Evolutionary conservation across 2,888 invertebrate genomes (phyloP), one percentile per base, ranked within the genome.

Genomic region (Aphodius granarius): DNA sequence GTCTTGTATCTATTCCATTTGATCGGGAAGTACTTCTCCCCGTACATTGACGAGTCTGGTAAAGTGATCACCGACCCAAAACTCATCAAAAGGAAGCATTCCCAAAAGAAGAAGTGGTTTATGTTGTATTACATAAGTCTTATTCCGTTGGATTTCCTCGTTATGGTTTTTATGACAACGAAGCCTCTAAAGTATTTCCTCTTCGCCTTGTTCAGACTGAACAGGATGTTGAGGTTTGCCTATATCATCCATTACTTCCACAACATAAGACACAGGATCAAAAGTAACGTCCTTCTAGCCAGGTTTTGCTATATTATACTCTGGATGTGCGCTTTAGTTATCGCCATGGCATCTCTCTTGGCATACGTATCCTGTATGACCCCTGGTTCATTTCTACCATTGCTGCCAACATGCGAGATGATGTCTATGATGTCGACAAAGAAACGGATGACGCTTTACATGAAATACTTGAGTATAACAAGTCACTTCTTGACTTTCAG

Each of bases 21-120:
- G 23, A 21, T 75, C 20, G 22, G 19, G 5, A 79, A 75, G 19
- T 72, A 76, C 21, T 74, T 73, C 18, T 74, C 76, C 2, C 79
- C 78, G n/a, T 80, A 76, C 73, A 74, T 76, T 16, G 73, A 80
- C 64, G 78, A 78, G 20, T 65, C 76, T 43, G 76, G 78, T 15
- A 73, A 68, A 23, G 63, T 78, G 17, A 63, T 80, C 9, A 76
- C 73, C 18, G 75, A 80, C 68, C 17, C 68, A 15, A 78, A 76
- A 20, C 16, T 73, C 22, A 77, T 79, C 23, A 64, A 72, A 17
- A 68, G 64, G 23, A 65, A 63, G n/a, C 19, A 75, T 18, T 66
- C 72, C 13, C 18, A 70, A 13, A 75, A 75, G 62, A 74, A 71
- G 15, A 73, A 23, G 9, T 72, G 68, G 2, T 76, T 65, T 19